Percentiles rank a stretch among this genome's conserved stretches.
These are phyloP conservation scores for Salvelinus namaycush DNA, from an alignment of 2,113 vertebrate genomes.

Conservation along the genomic window DNA sequence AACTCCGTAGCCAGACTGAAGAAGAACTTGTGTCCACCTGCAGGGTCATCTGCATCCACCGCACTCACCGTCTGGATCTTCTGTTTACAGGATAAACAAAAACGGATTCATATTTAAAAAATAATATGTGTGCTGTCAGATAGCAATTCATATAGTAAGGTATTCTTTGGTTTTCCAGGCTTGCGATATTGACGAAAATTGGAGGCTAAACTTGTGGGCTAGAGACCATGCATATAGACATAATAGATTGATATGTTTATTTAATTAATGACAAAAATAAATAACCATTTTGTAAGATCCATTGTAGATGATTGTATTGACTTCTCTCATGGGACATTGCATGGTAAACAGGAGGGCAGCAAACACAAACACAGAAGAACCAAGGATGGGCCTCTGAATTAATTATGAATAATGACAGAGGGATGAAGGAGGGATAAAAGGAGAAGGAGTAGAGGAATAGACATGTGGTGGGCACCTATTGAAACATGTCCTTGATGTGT, in stretches of 20 bases:
- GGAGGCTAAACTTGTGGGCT: too few species aligned
- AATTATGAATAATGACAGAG: constrained; percentile 43
- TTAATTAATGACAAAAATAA: too few species aligned
- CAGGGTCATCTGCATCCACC: constrained; percentile 86
- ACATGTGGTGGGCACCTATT: constrained; percentile 16
- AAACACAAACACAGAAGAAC: neutral
- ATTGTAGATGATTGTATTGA: too few species aligned
- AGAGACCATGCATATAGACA: too few species aligned
- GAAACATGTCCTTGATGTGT: constrained; percentile 26
- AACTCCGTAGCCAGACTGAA: constrained; percentile 85
- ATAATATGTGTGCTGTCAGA: too few species aligned
- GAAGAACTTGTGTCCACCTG: constrained; percentile 86
- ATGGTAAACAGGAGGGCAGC: neutral
- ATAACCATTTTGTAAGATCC: too few species aligned
- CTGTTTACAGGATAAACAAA: constrained; percentile 72
- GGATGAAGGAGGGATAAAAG: constrained; percentile 47
- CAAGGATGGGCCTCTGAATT: constrained; percentile 16
- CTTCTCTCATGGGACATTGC: too few species aligned
- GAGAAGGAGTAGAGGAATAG: constrained; percentile 16
- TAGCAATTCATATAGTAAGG: too few species aligned
- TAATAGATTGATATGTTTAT: too few species aligned
- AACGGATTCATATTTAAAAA: neutral
- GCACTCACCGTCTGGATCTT: constrained; percentile 91
- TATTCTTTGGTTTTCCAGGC: too few species aligned
- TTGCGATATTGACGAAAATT: too few species aligned